phyloP scores from a whole-genome alignment of 2,888 invertebrate species.

The Selenia dentaria region DNA sequence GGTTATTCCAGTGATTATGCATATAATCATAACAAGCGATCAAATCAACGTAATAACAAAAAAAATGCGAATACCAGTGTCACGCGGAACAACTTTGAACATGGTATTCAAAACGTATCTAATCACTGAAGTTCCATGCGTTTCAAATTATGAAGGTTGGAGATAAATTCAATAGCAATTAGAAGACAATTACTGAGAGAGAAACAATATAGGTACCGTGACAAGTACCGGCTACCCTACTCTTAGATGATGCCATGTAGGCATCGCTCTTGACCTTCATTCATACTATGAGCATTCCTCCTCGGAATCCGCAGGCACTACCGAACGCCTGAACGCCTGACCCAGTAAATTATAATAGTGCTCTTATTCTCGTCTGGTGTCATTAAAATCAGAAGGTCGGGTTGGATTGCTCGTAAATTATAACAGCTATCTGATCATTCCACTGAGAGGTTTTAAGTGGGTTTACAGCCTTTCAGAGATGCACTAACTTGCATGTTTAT shows the following conservation, averaged over 20 bases:
- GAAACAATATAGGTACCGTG: slow-evolving; percentile 42
- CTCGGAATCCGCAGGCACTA: slow-evolving; percentile 32
- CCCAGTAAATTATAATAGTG: slow-evolving; percentile 37
- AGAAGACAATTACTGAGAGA: slow-evolving; percentile 40
- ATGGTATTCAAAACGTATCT: slow-evolving; percentile 18
- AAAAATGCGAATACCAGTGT: slow-evolving; percentile 1
- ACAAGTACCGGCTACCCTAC: slow-evolving; percentile 30
- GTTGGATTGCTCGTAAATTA: slow-evolving; percentile 30
- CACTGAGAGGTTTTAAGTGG: slow-evolving; percentile 2
- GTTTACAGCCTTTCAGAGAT: slow-evolving; percentile 3
- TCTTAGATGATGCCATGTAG: slow-evolving; percentile 59
- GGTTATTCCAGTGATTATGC: neutral
- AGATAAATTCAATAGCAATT: slow-evolving; percentile 48
- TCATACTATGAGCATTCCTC: slow-evolving; percentile 54
- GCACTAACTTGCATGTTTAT: neutral
- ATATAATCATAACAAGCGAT: slow-evolving; percentile 4
- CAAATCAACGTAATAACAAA: slow-evolving; percentile 3
- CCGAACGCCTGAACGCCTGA: slow-evolving; percentile 33
- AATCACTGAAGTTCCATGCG: slow-evolving; percentile 42
- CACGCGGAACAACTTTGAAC: neutral
- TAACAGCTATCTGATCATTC: slow-evolving; percentile 12
- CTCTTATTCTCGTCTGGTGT: slow-evolving; percentile 9
- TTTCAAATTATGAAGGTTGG: slow-evolving; percentile 45
- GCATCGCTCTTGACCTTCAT: slow-evolving; percentile 61
- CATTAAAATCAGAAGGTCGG: slow-evolving; percentile 30